phyloP scores from a whole-genome alignment of 2,888 invertebrate species.

The Drosophila mimetica region DNA sequence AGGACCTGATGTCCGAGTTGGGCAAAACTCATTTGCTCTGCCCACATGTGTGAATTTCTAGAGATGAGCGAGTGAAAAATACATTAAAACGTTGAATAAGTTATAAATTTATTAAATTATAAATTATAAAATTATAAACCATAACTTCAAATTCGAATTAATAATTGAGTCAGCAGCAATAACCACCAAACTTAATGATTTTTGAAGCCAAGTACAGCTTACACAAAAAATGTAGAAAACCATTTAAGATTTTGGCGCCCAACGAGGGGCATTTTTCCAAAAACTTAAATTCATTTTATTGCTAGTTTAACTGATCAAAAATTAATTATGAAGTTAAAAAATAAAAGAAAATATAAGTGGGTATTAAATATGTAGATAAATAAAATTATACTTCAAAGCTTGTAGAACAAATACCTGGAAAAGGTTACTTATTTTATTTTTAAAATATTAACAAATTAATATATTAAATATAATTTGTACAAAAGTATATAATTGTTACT shows the following conservation, averaged over 20 bases:
- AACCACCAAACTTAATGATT: not conserved
- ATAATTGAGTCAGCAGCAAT: constrained; percentile 2
- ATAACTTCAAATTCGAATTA: constrained; percentile 2
- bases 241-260: not conserved
- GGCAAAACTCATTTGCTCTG: constrained; percentile 59
- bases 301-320: not conserved
- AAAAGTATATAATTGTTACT: too few species aligned
- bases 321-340: too few species aligned
- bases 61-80: constrained; percentile 37
- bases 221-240: not conserved
- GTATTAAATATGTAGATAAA: too few species aligned
- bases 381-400: too few species aligned
- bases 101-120: too few species aligned
- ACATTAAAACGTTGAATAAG: too few species aligned
- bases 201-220: not conserved
- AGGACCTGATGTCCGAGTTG: constrained; percentile 48
- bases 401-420: too few species aligned
- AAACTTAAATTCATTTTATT: not conserved
- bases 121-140: too few species aligned
- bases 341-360: too few species aligned
- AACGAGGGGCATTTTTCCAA: not conserved
- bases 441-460: too few species aligned
- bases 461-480: too few species aligned
- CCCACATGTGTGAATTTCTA: constrained; percentile 47
- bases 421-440: too few species aligned